phyloP scores from a whole-genome alignment of 2,888 invertebrate species.

The Tethea ocularis region DNA sequence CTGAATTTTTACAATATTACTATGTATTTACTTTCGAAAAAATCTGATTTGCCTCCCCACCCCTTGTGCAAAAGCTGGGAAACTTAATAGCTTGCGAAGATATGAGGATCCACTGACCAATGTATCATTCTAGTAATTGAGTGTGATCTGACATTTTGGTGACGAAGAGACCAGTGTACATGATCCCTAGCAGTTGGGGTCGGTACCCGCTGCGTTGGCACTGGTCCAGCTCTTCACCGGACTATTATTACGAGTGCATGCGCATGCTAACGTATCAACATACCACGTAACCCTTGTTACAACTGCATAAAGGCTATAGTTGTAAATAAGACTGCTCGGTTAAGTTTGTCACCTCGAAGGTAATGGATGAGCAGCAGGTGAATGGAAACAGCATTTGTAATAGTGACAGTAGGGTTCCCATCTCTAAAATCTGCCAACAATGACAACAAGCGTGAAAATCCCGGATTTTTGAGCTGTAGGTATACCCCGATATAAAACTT shows the following conservation, averaged over 20 bases:
- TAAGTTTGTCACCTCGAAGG: constrained; percentile 25
- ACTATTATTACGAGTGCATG: constrained; percentile 51
- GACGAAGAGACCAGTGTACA: constrained; percentile 32
- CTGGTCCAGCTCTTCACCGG: constrained; percentile 39
- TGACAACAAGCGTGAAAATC: too few relatives aligned
- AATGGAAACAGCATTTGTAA: constrained; percentile 51
- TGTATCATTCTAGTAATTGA: constrained; percentile 14
- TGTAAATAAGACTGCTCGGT: constrained; percentile 20
- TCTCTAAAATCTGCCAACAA: too few relatives aligned
- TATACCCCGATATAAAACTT: too few relatives aligned
- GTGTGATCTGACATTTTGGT: constrained; percentile 23
- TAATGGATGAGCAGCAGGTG: constrained; percentile 55
- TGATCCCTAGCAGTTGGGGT: constrained; percentile 39
- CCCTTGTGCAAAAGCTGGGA: too few relatives aligned
- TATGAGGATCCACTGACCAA: constrained; percentile 11
- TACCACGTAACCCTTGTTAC: constrained; percentile 17
- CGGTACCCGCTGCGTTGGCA: constrained; percentile 55
- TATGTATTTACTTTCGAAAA: too few relatives aligned
- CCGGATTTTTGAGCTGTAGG: too few relatives aligned
- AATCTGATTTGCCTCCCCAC: too few relatives aligned
- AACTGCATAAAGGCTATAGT: constrained; percentile 16
- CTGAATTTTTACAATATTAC: too few relatives aligned
- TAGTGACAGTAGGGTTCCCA: too few relatives aligned
- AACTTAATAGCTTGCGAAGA: too few relatives aligned
- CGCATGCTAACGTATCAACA: constrained; percentile 29